These are phyloP conservation scores for Grallaria varia DNA, from an alignment of 2,113 vertebrate genomes.

Conservation along the genomic window DNA sequence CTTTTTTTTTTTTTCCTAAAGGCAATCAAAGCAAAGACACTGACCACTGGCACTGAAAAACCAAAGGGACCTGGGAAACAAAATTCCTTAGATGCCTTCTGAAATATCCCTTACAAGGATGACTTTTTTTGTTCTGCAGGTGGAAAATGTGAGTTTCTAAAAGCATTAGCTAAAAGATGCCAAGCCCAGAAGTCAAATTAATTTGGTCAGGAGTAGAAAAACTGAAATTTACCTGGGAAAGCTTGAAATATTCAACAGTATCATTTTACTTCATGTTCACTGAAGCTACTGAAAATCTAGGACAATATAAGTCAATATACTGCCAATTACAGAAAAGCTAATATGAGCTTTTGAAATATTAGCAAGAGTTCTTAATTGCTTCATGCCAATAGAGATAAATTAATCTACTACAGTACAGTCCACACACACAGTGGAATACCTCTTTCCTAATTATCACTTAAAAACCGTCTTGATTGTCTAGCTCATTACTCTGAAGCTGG, in stretches of 20 bases:
- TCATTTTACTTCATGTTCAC: background rate
- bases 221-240: background rate
- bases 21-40: background rate
- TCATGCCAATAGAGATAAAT: background rate
- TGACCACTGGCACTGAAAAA: background rate
- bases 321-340: background rate
- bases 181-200: background rate
- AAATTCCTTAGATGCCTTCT: background rate
- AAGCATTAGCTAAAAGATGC: background rate
- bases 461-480: constrained; percentile 22
- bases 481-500: constrained; percentile 27
- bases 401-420: constrained; percentile 29
- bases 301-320: background rate
- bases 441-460: constrained; percentile 23
- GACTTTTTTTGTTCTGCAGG: background rate
- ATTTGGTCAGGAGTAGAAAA: background rate
- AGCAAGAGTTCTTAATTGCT: constrained; percentile 9
- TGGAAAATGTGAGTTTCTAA: background rate
- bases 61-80: background rate
- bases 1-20: background rate
- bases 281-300: background rate
- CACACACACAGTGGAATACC: background rate
- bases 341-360: background rate
- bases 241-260: background rate
- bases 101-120: background rate